Percentiles rank a stretch among this genome's conserved stretches.
Evolutionary conservation across 2,113 vertebrate genomes (phyloP).

Genomic region (Varanus komodoensis): DNA sequence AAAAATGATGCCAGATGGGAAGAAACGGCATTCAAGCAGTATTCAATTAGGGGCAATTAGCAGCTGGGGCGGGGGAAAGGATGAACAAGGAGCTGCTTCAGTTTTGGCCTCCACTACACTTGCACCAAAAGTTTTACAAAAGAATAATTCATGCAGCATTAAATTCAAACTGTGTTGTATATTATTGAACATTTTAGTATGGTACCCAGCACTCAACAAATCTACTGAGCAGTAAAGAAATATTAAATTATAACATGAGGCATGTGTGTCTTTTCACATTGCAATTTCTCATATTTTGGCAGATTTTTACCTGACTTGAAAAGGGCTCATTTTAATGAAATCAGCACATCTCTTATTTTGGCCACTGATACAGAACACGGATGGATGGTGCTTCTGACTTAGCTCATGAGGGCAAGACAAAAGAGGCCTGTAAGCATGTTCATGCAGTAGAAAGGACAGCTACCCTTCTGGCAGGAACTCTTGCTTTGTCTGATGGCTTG

Average conservation of each 20-base stretch:
- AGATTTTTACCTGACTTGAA: neutral
- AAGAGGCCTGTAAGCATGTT: no score
- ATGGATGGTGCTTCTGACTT: no score
- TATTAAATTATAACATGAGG: no score
- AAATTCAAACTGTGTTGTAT: neutral
- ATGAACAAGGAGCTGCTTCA: no score
- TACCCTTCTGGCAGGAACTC: no score
- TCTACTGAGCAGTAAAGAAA: no score
- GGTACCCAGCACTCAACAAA: no score
- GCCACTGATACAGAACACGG: neutral
- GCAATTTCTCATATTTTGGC: neutral
- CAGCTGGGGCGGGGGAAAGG: neutral
- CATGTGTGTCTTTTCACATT: neutral
- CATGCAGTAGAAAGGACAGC: neutral
- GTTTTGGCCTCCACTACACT: neutral
- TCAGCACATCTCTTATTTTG: neutral
- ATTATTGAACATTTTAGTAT: neutral
- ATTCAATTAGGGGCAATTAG: neutral
- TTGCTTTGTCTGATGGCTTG: no score
- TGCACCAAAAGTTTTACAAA: neutral
- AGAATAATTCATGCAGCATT: neutral
- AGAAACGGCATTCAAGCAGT: neutral
- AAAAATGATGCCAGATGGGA: neutral
- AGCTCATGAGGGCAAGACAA: no score
- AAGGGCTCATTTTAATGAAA: neutral